A percentile compares a stretch with the other conserved stretches of the same genome.
These are phyloP conservation scores for Leptocoma aspasia DNA, from an alignment of 2,113 vertebrate genomes.

Conservation along the genomic window DNA sequence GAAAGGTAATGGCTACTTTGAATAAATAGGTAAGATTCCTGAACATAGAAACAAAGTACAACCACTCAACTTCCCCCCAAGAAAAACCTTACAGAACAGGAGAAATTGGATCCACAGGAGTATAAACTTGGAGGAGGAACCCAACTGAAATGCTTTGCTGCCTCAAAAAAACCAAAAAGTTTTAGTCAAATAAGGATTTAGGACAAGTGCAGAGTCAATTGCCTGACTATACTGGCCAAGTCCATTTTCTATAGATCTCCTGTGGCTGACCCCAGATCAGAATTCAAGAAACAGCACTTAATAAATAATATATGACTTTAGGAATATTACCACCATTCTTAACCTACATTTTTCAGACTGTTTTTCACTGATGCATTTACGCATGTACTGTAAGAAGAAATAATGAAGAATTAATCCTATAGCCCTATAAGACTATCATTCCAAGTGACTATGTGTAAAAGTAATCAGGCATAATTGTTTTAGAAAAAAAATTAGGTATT, in stretches of 20 bases:
- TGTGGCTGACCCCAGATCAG: not conserved
- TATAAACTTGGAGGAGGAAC: not conserved
- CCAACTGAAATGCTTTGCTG: not conserved
- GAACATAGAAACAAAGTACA: not conserved
- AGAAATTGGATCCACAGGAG: not conserved
- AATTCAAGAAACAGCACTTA: not conserved
- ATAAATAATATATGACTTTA: not conserved
- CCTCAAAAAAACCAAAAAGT: not conserved
- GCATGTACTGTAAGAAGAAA: not conserved
- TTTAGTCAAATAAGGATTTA: not conserved
- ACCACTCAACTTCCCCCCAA: accelerated
- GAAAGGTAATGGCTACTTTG: not conserved
- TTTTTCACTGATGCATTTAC: not conserved
- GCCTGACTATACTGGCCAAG: accelerated
- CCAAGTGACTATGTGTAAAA: not conserved
- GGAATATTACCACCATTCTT: not conserved
- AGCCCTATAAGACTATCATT: not conserved
- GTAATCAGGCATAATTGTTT: not conserved
- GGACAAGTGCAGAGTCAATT: not conserved
- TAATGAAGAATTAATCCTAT: not conserved
- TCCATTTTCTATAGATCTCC: not conserved
- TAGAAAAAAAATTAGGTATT: not conserved
- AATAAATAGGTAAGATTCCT: not conserved
- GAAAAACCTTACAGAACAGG: not conserved
- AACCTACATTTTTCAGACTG: not conserved